Base-by-base conservation (phyloP, 1,140 invertebrate species). In the Lordiphosa clarofinis region DNA sequence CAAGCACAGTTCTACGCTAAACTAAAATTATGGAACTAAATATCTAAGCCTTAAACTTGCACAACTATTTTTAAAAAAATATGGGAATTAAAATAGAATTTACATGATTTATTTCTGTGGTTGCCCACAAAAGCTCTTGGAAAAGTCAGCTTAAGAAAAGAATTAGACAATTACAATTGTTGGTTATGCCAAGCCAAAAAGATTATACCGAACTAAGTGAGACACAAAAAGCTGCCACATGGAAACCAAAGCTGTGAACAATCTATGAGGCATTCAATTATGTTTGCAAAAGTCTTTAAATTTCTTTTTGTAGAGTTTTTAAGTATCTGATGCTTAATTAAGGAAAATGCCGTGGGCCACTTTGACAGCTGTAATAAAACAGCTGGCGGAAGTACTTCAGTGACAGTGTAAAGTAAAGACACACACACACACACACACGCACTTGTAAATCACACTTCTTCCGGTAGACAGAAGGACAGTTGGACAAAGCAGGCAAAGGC, bases 391-490 rank as follows among this genome's bases (percentile, higher is more conserved):
- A 53, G 63, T 59, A 42, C 55, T 67, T 24, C 12, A 67, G 35
- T 38, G 64, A 58, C 64, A 67, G 54, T 66, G 54, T 58, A 67
- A 67, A 67, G 46, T 55, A 47, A 42, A 50, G 33, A 7, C 19
- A 21, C 9, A 21, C 6, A 43, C 3, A 24, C 13, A 13, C 76
- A n/a, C n/a, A n/a, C n/a, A n/a, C n/a, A n/a, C n/a, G 9, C 24
- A 13, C 76, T 72, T 72, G 76, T 81, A 82, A 81, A 82, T 81
- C 76, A 76, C 76, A 81, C 76, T 82, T 82, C 76, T 81, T 81
- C 72, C 72, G 59, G 63, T 62, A 48, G 39, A 67, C 47, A 56
- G 33, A 53, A 47, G 56, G 50, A 49, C 53, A 39, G 35, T 46
- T 9, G 43, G 53, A 42, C 36, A 56, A 44, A 43, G n/a, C n/a